Conservation (phyloP, 2,888 invertebrate species). For the Erebia palarica region DNA sequence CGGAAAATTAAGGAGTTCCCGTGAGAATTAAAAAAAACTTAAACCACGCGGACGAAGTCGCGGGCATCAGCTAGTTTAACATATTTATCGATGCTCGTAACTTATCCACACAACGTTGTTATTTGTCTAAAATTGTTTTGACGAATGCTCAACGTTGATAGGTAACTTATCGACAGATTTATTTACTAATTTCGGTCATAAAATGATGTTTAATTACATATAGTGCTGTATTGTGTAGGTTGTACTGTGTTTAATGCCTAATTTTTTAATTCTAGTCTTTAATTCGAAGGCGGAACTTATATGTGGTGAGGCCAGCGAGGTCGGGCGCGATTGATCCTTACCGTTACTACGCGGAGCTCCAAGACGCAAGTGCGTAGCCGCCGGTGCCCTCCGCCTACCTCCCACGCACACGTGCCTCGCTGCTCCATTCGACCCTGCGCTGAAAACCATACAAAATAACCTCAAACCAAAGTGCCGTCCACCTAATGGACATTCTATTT, state of each 20-base stretch:
- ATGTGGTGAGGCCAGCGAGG: slow-evolving; percentile 84
- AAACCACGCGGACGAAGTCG: too few relatives aligned
- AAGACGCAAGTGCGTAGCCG: slow-evolving; percentile 53
- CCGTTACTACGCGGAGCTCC: slow-evolving; percentile 80
- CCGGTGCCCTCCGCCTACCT: slow-evolving; percentile 25
- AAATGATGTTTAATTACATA: not conserved
- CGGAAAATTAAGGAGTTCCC: too few relatives aligned
- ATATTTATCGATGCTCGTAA: too few relatives aligned
- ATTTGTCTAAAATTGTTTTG: too few relatives aligned
- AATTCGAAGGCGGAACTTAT: slow-evolving; percentile 84
- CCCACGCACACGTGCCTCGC: slow-evolving; percentile 36
- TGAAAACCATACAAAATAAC: slow-evolving; percentile 63
- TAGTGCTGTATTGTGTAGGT: not conserved
- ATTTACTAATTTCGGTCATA: too few relatives aligned
- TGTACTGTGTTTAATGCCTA: slow-evolving; percentile 48
- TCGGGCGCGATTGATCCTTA: slow-evolving; percentile 82
- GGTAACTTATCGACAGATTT: too few relatives aligned
- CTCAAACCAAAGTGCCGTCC: slow-evolving; percentile 78
- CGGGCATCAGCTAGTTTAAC: too few relatives aligned
- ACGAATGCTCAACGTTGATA: too few relatives aligned
- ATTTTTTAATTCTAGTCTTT: slow-evolving; percentile 80
- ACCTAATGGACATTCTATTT: slow-evolving; percentile 59
- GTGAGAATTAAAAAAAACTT: too few relatives aligned
- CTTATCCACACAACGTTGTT: too few relatives aligned
- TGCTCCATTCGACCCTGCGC: slow-evolving; percentile 42